Conservation (phyloP, 2,113 vertebrate species). For the Salvelinus sp. region DNA sequence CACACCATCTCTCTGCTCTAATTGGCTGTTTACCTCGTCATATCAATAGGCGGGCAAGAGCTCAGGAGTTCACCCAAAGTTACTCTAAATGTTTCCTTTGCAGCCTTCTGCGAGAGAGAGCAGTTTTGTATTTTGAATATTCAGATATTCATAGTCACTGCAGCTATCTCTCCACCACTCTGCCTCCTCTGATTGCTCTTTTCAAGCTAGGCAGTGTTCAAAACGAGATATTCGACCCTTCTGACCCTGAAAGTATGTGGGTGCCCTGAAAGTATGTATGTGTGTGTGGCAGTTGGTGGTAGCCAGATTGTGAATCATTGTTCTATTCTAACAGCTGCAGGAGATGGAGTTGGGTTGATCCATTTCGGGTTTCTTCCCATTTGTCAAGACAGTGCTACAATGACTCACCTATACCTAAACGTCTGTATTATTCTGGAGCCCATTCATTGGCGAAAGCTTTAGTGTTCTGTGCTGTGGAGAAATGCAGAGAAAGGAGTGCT, state of each 20-base stretch:
- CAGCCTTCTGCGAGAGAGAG: neutral
- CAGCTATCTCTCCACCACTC: neutral
- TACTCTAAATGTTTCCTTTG: neutral
- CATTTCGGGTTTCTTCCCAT: neutral
- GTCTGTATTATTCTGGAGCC: constrained; percentile 11
- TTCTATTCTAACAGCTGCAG: constrained; percentile 16
- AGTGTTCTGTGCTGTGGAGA: constrained; percentile 14
- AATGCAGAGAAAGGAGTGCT: constrained; percentile 6
- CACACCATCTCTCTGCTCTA: neutral
- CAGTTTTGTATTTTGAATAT: neutral
- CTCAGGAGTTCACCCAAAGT: neutral
- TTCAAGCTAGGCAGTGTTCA: neutral
- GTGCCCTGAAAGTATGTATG: neutral
- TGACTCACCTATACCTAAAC: constrained; percentile 8
- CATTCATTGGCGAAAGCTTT: constrained; percentile 5
- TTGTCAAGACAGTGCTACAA: neutral
- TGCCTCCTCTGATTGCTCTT: neutral
- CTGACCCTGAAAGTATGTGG: neutral
- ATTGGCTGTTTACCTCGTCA: neutral
- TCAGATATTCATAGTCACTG: neutral
- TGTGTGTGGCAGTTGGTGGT: neutral
- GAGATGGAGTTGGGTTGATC: constrained; percentile 12
- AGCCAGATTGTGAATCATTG: constrained; percentile 4
- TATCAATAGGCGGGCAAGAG: neutral
- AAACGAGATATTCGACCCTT: too few relatives aligned